Percentiles rank a stretch among this genome's conserved stretches.
phyloP scores from a whole-genome alignment of 2,888 invertebrate genomes.

The Chrysotoxum bicinctum region DNA sequence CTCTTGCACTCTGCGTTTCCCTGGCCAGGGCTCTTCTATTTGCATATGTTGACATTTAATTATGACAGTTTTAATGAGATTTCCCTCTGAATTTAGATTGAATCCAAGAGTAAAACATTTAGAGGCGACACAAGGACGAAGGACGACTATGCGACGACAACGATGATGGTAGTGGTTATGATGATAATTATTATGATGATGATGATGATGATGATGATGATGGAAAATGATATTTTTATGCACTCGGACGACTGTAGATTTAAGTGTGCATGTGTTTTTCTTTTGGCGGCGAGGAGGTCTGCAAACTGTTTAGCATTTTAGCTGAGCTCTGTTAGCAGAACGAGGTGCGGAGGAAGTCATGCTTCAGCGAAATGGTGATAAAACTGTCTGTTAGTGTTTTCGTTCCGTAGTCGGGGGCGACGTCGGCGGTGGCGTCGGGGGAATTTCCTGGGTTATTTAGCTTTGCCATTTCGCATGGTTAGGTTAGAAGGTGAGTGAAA shows the following conservation, averaged over 20 bases:
- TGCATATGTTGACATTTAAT: conserved; percentile 78
- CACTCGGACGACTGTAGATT: conserved; percentile 42
- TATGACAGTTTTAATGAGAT: conserved; percentile 77
- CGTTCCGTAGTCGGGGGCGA: too few species aligned
- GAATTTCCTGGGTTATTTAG: conserved; percentile 58
- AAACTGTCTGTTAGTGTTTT: conserved; percentile 52
- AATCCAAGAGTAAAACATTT: conserved; percentile 71
- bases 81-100: conserved; percentile 74
- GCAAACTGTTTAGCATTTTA: conserved; percentile 49
- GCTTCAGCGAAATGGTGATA: conserved; percentile 43
- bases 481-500: conserved; percentile 34
- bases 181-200: conserved; percentile 28
- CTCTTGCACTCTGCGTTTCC: conserved; percentile 38
- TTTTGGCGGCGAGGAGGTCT: conserved; percentile 17
- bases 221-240: conserved; percentile 58
- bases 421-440: too few species aligned
- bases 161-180: conserved; percentile 68
- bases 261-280: conserved; percentile 34
- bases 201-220: conserved; percentile 44
- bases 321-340: background rate
- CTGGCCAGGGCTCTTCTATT: conserved; percentile 73
- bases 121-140: conserved; percentile 74
- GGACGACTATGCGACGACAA: conserved; percentile 74
- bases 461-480: conserved; percentile 38
- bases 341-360: background rate